Base-by-base conservation (phyloP, 2,797 vertebrate species). In the Adelosebastes latens region DNA sequence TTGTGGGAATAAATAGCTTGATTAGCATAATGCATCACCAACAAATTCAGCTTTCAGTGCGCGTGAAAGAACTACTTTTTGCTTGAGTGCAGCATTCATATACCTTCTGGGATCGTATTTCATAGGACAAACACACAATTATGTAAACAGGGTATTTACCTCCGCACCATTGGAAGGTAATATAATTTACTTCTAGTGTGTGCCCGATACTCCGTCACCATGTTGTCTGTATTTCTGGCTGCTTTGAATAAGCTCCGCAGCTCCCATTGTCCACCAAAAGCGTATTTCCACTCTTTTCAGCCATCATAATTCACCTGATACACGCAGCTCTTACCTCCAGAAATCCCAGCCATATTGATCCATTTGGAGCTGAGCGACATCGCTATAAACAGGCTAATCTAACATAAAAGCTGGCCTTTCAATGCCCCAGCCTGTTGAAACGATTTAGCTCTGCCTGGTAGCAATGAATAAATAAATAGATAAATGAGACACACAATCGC, bases 381-480 rank as follows among this genome's bases (percentile, higher is more conserved):
- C 2, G 77, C 91, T 83, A 91, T 93, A 91, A 93, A 93, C 88
- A 88, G 83, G 87, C 90, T 93, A 92, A 93, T 94, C 89, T 93
- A 85, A 93, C 90, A 93, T 87, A 92, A 93, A 92, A 94, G 87
- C 84, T 74, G 82, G 84, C 69, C 85, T 81, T 75, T 88, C 87
- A 79, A 72, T 84, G 80, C 83, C 83, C 75, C 67, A 56, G 87
- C 85, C 87, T 87, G 88, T 89, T 88, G 88, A 87, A 89, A 89
- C 74, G 73, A 91, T 95, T 94, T 90, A 92, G 87, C 85, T 82
- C 76, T 84, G 84, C 88, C 91, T 85, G 72, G 73, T 93, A 89
- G 89, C 93, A 83, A 93, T 94, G 92, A 95, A 95, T 93, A 94
- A 92, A 93, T 93, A 94, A 94, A 94, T 84, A 92, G 91, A 89